These are phyloP conservation scores for Leguminivora glycinivorella DNA, from an alignment of 1,140 invertebrate species.

Conservation along the genomic window DNA sequence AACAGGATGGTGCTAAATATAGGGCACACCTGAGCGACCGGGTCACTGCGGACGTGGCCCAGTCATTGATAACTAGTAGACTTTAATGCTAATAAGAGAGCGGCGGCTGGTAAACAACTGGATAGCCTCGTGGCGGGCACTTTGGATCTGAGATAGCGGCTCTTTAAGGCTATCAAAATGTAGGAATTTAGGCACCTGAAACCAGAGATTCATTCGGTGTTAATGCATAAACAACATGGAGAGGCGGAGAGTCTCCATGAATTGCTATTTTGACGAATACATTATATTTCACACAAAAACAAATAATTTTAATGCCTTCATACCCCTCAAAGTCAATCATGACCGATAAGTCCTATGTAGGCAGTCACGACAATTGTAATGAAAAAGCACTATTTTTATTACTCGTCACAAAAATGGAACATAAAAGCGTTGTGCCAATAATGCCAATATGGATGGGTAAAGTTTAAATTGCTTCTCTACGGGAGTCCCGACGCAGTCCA, in stretches of 20 bases:
- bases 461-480: neutral
- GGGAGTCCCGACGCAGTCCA: neutral
- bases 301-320: no score
- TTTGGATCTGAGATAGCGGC: no score
- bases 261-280: neutral
- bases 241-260: neutral
- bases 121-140: no score
- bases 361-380: neutral
- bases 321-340: neutral
- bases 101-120: no score
- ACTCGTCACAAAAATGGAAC: neutral
- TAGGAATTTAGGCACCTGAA: no score
- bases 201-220: neutral
- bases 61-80: neutral
- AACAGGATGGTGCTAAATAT: constrained; percentile 20
- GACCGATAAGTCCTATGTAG: neutral
- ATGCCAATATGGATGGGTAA: neutral
- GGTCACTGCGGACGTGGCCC: constrained; percentile 14
- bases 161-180: no score
- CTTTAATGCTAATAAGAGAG: neutral
- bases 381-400: no score
- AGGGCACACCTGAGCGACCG: constrained; percentile 16
- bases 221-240: neutral
- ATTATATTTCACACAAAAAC: no score
- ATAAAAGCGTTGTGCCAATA: neutral